Evolutionary conservation across 1,140 invertebrate species (phyloP).

Genomic region (Neodiprion fabricii): DNA sequence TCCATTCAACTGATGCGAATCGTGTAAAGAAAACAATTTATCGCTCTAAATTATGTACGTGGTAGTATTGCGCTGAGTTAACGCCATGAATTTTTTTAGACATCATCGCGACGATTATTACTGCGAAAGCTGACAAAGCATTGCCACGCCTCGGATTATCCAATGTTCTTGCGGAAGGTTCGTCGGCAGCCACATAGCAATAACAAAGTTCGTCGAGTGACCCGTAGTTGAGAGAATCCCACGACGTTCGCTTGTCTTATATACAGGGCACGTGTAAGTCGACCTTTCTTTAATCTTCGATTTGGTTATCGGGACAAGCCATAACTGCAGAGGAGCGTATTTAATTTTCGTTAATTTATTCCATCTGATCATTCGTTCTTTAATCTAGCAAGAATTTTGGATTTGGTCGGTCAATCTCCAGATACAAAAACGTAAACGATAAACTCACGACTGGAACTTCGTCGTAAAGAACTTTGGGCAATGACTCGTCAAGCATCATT

Average conservation of each 20-base stretch:
- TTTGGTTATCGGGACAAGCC: slow-evolving; percentile 74
- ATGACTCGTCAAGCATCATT: slow-evolving; percentile 79
- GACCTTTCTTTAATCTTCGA: slow-evolving; percentile 66
- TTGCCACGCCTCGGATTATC: slow-evolving; percentile 84
- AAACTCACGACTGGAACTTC: slow-evolving; percentile 75
- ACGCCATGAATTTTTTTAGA: neutral
- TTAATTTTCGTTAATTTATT: no score
- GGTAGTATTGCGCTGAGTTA: no score
- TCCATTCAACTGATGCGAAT: no score
- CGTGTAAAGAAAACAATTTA: no score
- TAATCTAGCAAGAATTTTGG: no score
- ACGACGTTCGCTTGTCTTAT: slow-evolving; percentile 81
- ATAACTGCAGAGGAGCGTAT: slow-evolving; percentile 64
- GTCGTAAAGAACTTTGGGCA: slow-evolving; percentile 83
- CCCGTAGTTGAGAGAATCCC: slow-evolving; percentile 85
- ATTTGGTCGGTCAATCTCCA: no score
- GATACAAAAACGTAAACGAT: no score
- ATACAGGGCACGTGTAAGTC: slow-evolving; percentile 78
- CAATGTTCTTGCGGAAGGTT: slow-evolving; percentile 72
- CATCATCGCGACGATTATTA: slow-evolving; percentile 29
- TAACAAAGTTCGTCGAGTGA: slow-evolving; percentile 86
- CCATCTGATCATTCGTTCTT: no score
- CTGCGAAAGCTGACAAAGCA: slow-evolving; percentile 73
- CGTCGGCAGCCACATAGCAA: slow-evolving; percentile 73
- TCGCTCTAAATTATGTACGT: no score